Evolutionary conservation across 92 coral and sea anemone genomes (phyloP).

Genomic region (Epizoanthus illoricatus): DNA sequence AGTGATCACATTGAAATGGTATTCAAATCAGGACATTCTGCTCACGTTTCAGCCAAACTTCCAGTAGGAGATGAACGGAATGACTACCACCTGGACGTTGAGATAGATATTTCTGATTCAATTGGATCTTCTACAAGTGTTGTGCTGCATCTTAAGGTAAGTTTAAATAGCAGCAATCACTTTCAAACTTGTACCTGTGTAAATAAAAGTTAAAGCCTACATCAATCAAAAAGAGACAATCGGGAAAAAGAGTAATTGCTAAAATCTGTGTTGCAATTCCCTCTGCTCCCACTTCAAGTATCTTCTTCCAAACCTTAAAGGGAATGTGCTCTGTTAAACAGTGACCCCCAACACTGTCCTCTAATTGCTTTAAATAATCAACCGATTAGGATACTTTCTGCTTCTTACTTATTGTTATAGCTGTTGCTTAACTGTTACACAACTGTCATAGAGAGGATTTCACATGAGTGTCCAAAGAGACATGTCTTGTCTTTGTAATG

Average conservation of each 20-base stretch:
- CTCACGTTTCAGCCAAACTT: slow-evolving; percentile 49
- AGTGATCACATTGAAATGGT: slow-evolving; percentile 76
- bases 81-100: slow-evolving; percentile 50
- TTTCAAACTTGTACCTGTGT: too few relatives aligned
- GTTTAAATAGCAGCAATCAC: neutral
- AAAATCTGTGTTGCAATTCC: neutral
- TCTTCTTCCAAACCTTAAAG: neutral
- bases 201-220: neutral
- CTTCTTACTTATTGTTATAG: too few relatives aligned
- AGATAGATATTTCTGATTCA: slow-evolving; percentile 55
- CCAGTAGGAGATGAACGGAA: slow-evolving; percentile 71
- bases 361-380: too few relatives aligned
- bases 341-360: too few relatives aligned
- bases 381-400: too few relatives aligned
- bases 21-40: slow-evolving; percentile 60
- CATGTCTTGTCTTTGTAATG: too few relatives aligned
- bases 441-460: too few relatives aligned
- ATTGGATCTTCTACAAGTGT: slow-evolving; percentile 57
- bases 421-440: too few relatives aligned
- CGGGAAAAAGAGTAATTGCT: neutral
- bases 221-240: neutral
- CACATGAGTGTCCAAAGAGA: too few relatives aligned
- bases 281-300: too few relatives aligned
- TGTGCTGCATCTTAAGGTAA: slow-evolving; percentile 55
- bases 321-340: neutral